phyloP scores from a whole-genome alignment of 2,113 vertebrate genomes.

The Clarias gariepinus region DNA sequence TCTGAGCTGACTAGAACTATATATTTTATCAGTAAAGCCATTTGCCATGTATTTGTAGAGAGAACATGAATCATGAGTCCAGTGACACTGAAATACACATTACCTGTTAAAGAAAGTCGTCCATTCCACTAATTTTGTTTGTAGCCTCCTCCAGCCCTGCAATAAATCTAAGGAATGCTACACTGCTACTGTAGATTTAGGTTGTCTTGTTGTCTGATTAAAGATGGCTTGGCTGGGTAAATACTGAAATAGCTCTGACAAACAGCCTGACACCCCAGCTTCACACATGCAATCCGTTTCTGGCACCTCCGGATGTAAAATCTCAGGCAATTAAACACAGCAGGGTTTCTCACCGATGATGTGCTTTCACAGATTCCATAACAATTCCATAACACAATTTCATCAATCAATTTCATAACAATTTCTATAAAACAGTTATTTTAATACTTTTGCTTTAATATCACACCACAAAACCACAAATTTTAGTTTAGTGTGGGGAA shows the following conservation, averaged over 20 bases:
- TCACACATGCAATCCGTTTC: conserved; percentile 11
- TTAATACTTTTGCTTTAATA: neutral
- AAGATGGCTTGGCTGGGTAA: conserved; percentile 19
- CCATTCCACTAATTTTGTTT: neutral
- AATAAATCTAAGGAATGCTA: neutral
- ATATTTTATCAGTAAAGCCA: conserved; percentile 2
- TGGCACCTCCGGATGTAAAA: conserved; percentile 23
- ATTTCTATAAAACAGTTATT: neutral
- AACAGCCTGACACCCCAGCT: conserved; percentile 1
- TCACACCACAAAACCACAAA: neutral
- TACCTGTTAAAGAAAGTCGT: neutral
- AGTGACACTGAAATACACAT: conserved; percentile 16
- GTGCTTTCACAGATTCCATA: neutral
- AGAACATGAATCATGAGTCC: neutral
- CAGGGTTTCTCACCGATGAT: neutral
- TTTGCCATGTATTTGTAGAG: neutral
- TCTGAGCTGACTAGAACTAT: neutral
- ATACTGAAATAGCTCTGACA: conserved; percentile 17
- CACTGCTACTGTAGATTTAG: neutral
- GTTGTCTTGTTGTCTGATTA: conserved; percentile 11
- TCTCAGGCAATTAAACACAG: conserved; percentile 27
- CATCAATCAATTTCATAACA: too few species aligned
- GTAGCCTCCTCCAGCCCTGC: neutral
- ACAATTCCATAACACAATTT: neutral
- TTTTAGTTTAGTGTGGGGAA: neutral